A percentile compares a stretch with the other conserved stretches of the same genome.
These are phyloP conservation scores for Drosophila orosa DNA, from an alignment of 1,140 invertebrate species.

Conservation along the genomic window DNA sequence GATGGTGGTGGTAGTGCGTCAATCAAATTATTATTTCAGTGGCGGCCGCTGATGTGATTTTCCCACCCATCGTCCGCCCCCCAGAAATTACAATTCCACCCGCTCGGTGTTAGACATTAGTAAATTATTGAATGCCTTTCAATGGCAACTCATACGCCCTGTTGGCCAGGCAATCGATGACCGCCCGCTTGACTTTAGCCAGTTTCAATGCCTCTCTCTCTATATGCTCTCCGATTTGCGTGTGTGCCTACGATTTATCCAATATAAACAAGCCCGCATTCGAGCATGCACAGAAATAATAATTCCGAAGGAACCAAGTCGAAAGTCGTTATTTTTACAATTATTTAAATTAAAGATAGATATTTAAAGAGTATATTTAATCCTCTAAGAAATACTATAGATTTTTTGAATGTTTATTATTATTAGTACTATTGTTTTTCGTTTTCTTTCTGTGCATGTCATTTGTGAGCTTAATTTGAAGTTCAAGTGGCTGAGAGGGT, in stretches of 20 bases:
- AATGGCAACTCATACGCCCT: constrained; percentile 48
- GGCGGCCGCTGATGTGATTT: constrained; percentile 46
- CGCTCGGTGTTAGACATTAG: constrained; percentile 18
- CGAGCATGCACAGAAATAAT: constrained; percentile 10
- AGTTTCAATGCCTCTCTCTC: constrained; percentile 14
- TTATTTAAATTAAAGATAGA: neutral
- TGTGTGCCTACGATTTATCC: constrained; percentile 47
- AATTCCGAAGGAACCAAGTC: neutral
- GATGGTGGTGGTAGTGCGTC: constrained; percentile 14
- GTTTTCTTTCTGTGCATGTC: constrained; percentile 2
- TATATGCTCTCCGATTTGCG: constrained; percentile 36
- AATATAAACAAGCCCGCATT: constrained; percentile 32
- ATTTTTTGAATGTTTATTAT: neutral
- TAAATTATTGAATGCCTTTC: constrained; percentile 72
- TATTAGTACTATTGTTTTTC: neutral
- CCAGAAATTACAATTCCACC: neutral
- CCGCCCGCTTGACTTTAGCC: constrained; percentile 22
- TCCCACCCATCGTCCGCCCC: neutral
- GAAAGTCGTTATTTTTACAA: neutral
- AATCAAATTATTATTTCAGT: constrained; percentile 59
- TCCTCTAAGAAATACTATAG: neutral
- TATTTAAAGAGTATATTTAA: neutral
- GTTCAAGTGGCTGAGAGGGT: constrained; percentile 36
- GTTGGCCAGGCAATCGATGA: constrained; percentile 63
- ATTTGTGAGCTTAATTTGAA: constrained; percentile 39